Conservation (phyloP, 2,888 invertebrate genomes). For the Chironomus tentans region DNA sequence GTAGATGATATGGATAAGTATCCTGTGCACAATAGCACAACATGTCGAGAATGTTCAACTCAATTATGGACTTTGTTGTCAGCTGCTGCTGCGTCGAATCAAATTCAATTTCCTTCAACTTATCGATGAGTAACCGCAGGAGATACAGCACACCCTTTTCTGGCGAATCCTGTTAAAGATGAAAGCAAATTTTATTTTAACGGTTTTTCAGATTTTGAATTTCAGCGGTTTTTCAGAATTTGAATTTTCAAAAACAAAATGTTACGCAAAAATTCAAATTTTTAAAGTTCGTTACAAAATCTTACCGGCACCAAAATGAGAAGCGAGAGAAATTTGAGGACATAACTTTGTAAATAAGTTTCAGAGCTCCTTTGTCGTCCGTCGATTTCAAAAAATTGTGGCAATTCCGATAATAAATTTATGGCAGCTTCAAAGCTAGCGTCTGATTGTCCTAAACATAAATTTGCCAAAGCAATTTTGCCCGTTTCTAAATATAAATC, state of each 20-base stretch:
- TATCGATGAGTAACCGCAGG: conserved; percentile 69
- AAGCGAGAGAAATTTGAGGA: conserved; percentile 72
- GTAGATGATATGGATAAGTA: conserved; percentile 75
- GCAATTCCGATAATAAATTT: conserved; percentile 67
- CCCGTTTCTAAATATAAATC: conserved; percentile 81
- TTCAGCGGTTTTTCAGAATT: no score
- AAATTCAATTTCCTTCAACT: conserved; percentile 62
- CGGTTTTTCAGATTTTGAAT: no score
- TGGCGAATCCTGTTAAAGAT: conserved; percentile 63
- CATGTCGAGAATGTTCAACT: conserved; percentile 67
- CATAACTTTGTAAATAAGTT: conserved; percentile 56
- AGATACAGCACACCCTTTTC: conserved; percentile 79
- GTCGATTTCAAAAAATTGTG: conserved; percentile 59
- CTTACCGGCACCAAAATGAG: conserved; percentile 72
- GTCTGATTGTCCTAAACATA: conserved; percentile 90
- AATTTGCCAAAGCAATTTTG: conserved; percentile 79
- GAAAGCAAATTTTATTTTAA: no score
- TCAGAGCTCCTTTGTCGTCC: conserved; percentile 66
- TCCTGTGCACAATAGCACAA: conserved; percentile 73
- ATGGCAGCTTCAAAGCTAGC: conserved; percentile 88
- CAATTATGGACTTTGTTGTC: conserved; percentile 56
- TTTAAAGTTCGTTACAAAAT: conserved; percentile 29
- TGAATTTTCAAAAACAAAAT: no score
- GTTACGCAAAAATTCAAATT: no score
- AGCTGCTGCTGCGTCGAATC: conserved; percentile 47